Evolutionary conservation across 1,140 invertebrate species (phyloP), one percentile per base, ranked within the genome.

Genomic region (Steinernema khuongi): DNA sequence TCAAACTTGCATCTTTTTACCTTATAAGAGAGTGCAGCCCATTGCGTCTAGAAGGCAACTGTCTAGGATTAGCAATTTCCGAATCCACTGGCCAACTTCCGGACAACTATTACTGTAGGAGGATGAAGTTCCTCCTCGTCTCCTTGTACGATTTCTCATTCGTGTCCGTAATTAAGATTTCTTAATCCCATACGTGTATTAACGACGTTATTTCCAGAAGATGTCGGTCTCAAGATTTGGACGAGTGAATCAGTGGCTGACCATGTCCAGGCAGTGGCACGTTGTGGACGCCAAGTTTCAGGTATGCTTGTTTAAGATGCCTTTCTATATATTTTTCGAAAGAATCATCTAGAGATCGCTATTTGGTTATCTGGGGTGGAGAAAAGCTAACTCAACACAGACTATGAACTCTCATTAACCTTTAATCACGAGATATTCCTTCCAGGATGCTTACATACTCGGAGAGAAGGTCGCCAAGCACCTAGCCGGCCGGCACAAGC

Each of bases 201-300:
- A n/a, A n/a, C n/a, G n/a, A n/a, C 36, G 36, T n/a, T 41, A 41
- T 68, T 70, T 70, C 28, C 31, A 70, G 36, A 60, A 4, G 26
- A 60, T 60, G 50, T 60, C 50, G 11, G 50, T 72, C 22, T 80
- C 79, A 31, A 41, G 80, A 31, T 80, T 82, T 66, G 60, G 67
- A 17, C 44, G 80, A 2, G 80, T 81, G 17, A 71, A 79, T 29
- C 81, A 82, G 74, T 82, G 81, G 81, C 67, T 71, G 66, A 72
- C 73, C 26, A 74, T 80, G 33, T 41, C 76, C 18, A 32, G 79
- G 28, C 82, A 85, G 76, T 84, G 83, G 83, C 84, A 85, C 67
- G 69, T 82, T n/a, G 77, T 84, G 50, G 83, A 83, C 50, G 81
- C 81, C 17, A 74, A 74, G 69, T 72, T 77, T 68, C 84, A 85